Base-by-base conservation (phyloP, 2,888 invertebrate genomes). In the Leptura quadrifasciata region DNA sequence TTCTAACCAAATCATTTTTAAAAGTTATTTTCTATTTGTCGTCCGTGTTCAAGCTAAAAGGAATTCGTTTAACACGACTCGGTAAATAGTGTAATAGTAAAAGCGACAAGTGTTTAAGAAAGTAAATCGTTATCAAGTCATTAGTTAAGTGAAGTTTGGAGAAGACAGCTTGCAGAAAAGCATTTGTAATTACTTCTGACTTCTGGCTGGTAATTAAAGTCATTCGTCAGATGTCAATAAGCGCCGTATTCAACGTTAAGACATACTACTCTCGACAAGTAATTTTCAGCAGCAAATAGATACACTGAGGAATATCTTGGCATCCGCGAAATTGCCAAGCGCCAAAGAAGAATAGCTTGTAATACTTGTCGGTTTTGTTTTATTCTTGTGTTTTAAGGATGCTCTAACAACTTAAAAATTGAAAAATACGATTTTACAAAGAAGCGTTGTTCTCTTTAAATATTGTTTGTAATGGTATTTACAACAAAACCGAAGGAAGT, bases 221-320 rank as follows among this genome's bases (percentile, higher is more conserved):
- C 80, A 81, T 84, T 82, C 78, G 80, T 84, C 82, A 82, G 78
- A 79, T 81, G 84, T 84, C 83, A 84, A 84, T 84, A 81, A 75
- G 76, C 60, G 70, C 67, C 57, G 72, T 63, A 72, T 77, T 74
- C 68, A 73, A 57, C 78, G 20, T 21, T 54, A 57, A 63, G 74
- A 61, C 21, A 60, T 64, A 63, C 18, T 55, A 60, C 57, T 68
- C 72, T 31, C 61, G 31, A 54, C 52, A 63, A 75, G 72, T 75
- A 73, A 79, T 79, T 77, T 75, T 75, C 72, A 57, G 18, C 24
- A 20, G 58, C 74, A 75, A 79, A 76, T 75, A 79, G 72, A 78
- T 72, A 75, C 72, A 74, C 55, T 39, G 68, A 65, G 24, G 31
- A 65, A 24, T 55, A 21, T 63, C 69, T 27, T 64, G 55, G 64